A percentile compares a stretch with the other conserved stretches of the same genome.
phyloP scores from a whole-genome alignment of 2,113 vertebrate genomes.

The Baryphthengus martii region DNA sequence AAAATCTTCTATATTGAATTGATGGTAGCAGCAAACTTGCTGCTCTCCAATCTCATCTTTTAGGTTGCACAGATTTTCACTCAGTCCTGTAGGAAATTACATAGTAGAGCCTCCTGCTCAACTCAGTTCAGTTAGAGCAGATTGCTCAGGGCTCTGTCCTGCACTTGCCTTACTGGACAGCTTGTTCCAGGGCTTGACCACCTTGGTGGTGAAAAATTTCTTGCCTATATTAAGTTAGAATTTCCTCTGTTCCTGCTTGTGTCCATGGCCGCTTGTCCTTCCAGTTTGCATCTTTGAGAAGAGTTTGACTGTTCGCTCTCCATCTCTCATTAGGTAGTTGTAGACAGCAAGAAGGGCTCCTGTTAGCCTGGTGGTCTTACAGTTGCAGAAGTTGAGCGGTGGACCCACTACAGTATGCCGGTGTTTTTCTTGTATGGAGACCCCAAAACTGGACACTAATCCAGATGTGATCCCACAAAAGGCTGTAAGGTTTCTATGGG shows the following conservation, averaged over 20 bases:
- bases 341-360: not conserved
- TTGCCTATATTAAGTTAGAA: not conserved
- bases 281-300: not conserved
- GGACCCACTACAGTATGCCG: not conserved
- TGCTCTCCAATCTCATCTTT: not conserved
- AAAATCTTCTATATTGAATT: not conserved
- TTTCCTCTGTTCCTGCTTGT: not conserved
- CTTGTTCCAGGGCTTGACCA: not conserved
- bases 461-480: not conserved
- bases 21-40: not conserved
- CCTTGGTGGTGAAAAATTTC: not conserved
- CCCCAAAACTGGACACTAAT: not conserved
- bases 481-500: not conserved
- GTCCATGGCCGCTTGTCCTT: not conserved
- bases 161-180: not conserved
- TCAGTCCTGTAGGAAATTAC: not conserved
- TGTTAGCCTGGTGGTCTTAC: not conserved
- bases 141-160: not conserved
- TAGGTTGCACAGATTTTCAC: not conserved
- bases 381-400: not conserved
- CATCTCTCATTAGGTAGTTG: not conserved
- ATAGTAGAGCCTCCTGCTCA: not conserved
- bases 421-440: not conserved
- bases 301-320: not conserved
- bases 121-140: not conserved